These are phyloP conservation scores for Eidolon helvum DNA, from an alignment of 2,113 vertebrate genomes.

Conservation along the genomic window DNA sequence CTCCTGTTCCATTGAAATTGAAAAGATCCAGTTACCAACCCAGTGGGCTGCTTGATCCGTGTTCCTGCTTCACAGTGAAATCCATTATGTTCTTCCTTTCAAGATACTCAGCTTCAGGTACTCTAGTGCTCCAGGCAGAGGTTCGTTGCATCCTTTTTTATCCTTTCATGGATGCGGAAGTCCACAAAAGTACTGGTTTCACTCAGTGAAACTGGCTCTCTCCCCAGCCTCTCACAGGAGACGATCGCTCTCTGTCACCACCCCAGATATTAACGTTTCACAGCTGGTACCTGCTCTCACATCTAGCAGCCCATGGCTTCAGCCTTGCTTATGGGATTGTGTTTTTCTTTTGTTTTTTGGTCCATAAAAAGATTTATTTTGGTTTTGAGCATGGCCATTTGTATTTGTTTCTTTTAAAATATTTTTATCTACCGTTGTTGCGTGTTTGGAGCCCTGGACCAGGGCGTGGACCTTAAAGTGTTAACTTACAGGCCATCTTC, in stretches of 20 bases:
- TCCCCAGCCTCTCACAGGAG: background rate
- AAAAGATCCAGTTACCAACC: background rate
- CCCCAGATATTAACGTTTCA: background rate
- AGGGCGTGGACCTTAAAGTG: background rate
- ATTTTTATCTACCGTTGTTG: background rate
- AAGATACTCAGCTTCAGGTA: background rate
- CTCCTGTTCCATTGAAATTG: background rate
- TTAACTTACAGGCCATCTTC: background rate
- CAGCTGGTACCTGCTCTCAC: background rate
- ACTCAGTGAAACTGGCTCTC: background rate
- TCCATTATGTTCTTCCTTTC: background rate
- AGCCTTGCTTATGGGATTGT: background rate
- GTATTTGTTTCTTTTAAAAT: background rate
- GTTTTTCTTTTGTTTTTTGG: background rate
- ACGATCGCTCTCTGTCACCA: background rate
- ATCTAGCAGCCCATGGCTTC: background rate
- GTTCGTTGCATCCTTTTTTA: background rate
- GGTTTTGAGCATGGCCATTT: background rate
- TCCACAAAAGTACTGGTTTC: background rate
- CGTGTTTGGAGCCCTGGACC: background rate
- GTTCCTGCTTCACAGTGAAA: background rate
- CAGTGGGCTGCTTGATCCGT: background rate
- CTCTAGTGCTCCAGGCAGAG: background rate
- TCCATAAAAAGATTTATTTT: background rate
- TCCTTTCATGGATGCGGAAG: background rate